These are phyloP conservation scores for Melanotaenia nigrans DNA, from an alignment of 2,797 vertebrate genomes.

Conservation along the genomic window DNA sequence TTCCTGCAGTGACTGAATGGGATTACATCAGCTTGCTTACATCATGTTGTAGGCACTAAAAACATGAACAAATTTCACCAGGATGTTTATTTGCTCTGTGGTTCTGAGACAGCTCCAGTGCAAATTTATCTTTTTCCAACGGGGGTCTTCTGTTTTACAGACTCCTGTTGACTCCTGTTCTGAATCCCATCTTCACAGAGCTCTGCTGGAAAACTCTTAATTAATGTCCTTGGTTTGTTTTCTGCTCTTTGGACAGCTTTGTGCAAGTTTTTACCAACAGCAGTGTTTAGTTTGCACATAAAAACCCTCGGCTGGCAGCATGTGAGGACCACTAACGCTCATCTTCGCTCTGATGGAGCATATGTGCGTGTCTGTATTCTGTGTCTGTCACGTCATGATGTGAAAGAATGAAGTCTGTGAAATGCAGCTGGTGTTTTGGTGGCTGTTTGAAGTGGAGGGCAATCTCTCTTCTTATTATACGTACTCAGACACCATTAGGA, in stretches of 20 bases:
- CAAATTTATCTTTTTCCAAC: conserved; percentile 48
- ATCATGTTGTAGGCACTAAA: conserved; percentile 37
- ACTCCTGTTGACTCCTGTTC: conserved; percentile 40
- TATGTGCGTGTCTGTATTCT: conserved; percentile 1
- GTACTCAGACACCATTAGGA: conserved; percentile 57
- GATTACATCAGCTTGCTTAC: conserved; percentile 65
- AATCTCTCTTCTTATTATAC: conserved; percentile 60
- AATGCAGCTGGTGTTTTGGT: conserved; percentile 60
- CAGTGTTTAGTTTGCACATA: conserved; percentile 7
- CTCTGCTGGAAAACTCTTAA: conserved; percentile 58
- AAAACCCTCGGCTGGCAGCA: conserved; percentile 12
- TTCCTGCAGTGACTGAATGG: conserved; percentile 10
- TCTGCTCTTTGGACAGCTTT: conserved; percentile 19
- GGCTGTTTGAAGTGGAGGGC: conserved; percentile 56
- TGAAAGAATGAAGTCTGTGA: conserved; percentile 57
- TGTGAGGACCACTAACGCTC: conserved; percentile 21
- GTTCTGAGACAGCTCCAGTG: conserved; percentile 60
- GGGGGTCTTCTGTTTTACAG: conserved; percentile 34
- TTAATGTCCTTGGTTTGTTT: conserved; percentile 46
- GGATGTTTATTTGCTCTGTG: conserved; percentile 44
- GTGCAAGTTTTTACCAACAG: conserved; percentile 14
- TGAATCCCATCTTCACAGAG: conserved; percentile 49
- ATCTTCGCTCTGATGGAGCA: conserved; percentile 7
- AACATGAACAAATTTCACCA: conserved; percentile 63
- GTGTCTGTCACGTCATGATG: conserved; percentile 28